Base-by-base conservation (phyloP, 2,888 invertebrate genomes). In the Actias luna region DNA sequence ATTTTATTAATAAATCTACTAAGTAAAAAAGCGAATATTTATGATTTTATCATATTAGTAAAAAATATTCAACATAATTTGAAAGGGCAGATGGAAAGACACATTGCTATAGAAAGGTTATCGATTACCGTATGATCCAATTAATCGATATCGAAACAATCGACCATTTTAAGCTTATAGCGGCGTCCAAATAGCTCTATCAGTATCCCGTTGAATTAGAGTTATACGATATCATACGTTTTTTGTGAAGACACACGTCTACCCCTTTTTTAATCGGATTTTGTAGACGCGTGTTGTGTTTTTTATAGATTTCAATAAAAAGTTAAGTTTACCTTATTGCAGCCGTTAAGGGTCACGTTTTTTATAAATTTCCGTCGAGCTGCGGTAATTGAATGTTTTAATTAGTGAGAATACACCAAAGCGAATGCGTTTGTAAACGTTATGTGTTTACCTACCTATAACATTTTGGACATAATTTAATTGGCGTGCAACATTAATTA, bases 221-320 rank as follows among this genome's bases (percentile, higher is more conserved):
- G 89, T 88, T 89, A 87, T 89, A 80, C 80, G 85, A 85, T 82
- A 82, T 78, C 73, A 67, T 63, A 60, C 36, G 70, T 76, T 86
- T 88, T 89, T 87, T 85, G 74, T 77, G 61, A 73, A 82, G 85
- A 77, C 86, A 80, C 81, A 80, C 82, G 84, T 84, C 87, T 85
- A 89, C 90, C 92, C 90, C 89, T 92, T 92, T 88, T 89, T 89
- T 91, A 91, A 90, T 89, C 88, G 87, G 88, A 88, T 89, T 85
- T 86, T 69, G 73, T 76, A 82, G 88, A 84, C 89, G 88, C 90
- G 91, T 91, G 92, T 87, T 82, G 75, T 62, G 77, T 85, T 91
- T 91, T 90, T 88, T 88, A 76, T 74, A 67, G 58, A 59, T 69
- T 68, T 75, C 69, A 78, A 85, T 87, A 88, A 92, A 91, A 90